phyloP scores from a whole-genome alignment of 1,140 invertebrate genomes.

The Armadillidium nasatum region DNA sequence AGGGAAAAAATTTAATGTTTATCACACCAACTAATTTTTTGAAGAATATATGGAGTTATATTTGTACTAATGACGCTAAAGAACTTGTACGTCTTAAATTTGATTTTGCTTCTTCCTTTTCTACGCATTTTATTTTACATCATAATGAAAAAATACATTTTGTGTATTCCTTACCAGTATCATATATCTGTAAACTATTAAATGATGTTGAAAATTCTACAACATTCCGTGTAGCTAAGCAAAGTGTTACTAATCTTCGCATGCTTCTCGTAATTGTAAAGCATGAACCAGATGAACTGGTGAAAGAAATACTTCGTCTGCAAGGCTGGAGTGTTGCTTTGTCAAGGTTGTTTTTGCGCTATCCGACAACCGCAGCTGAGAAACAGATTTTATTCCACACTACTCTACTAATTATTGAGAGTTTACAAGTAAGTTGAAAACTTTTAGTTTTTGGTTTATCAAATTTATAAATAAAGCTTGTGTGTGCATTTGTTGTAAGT shows the following conservation, averaged over 20 bases:
- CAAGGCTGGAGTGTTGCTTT: not conserved
- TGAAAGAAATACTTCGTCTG: not conserved
- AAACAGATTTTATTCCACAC: not conserved
- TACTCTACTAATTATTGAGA: no score
- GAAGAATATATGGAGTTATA: not conserved
- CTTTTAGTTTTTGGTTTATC: no score
- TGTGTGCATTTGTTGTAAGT: no score
- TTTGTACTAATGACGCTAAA: not conserved
- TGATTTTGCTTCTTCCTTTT: not conserved
- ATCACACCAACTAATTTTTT: not conserved
- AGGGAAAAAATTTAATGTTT: not conserved
- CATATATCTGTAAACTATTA: not conserved
- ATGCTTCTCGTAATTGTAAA: not conserved
- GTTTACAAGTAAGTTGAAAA: no score
- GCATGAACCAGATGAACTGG: not conserved
- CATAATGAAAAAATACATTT: not conserved
- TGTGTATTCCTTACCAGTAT: not conserved
- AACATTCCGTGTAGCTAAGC: not conserved
- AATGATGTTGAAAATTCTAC: not conserved
- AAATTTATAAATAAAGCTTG: no score
- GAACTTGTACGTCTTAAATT: not conserved
- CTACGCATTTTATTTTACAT: not conserved
- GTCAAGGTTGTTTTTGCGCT: not conserved
- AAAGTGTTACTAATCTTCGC: not conserved
- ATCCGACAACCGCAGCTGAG: not conserved